phyloP scores from a whole-genome alignment of 2,797 vertebrate genomes.

The Nyctalus aviator region DNA sequence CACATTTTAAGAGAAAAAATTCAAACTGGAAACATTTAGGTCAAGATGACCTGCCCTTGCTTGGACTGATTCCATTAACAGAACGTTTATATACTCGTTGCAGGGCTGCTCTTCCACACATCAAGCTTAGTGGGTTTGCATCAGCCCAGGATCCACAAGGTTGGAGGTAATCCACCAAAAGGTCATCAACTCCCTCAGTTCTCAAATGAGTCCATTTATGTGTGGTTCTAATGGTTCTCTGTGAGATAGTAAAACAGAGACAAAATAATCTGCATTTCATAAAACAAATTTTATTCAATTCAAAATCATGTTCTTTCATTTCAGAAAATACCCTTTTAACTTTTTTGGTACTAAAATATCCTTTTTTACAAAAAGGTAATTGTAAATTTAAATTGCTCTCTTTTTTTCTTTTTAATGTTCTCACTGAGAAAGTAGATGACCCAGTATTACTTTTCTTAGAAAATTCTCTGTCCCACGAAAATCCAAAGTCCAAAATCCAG shows the following conservation, averaged over 20 bases:
- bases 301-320: conserved; percentile 17
- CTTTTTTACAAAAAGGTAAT: neutral
- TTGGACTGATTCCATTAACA: neutral
- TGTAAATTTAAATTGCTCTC: neutral
- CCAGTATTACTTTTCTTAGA: neutral
- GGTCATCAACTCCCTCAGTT: neutral
- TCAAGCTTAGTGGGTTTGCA: neutral
- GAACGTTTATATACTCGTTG: neutral
- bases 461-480: neutral
- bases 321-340: conserved; percentile 50
- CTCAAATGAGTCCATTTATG: neutral
- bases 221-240: conserved; percentile 25
- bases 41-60: conserved; percentile 59
- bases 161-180: neutral
- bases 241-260: conserved; percentile 21
- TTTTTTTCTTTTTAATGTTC: neutral
- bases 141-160: conserved; percentile 13
- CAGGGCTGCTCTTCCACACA: neutral
- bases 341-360: conserved; percentile 42
- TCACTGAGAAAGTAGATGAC: neutral
- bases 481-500: neutral
- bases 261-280: conserved; percentile 16
- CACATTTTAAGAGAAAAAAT: conserved; percentile 52
- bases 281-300: conserved; percentile 47
- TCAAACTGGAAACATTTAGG: conserved; percentile 44